A percentile compares a stretch with the other conserved stretches of the same genome.
Evolutionary conservation across 1,140 invertebrate genomes (phyloP).

Genomic region (Papilio machaon): DNA sequence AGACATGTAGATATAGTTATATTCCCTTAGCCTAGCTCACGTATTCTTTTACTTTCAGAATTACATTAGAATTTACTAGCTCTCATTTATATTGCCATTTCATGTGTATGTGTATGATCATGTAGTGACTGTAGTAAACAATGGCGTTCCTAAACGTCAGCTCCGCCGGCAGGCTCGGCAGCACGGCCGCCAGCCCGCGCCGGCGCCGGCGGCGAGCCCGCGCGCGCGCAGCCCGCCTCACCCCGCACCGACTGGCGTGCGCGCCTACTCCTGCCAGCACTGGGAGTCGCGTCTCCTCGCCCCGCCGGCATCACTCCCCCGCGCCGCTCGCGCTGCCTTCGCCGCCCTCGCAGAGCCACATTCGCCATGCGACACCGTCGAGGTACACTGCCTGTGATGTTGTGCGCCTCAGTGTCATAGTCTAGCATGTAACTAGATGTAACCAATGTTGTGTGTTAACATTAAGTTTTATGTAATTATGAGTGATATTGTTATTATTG

Average conservation of each 20-base stretch:
- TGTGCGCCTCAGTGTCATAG: constrained; percentile 55
- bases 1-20: background rate
- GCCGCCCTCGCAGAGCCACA: constrained; percentile 60
- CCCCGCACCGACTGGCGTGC: constrained; percentile 74
- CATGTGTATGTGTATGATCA: constrained; percentile 15
- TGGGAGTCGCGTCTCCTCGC: constrained; percentile 76
- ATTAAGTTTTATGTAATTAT: constrained; percentile 46
- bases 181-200: constrained; percentile 77
- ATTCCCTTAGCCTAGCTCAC: background rate
- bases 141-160: constrained; percentile 32
- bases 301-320: constrained; percentile 60
- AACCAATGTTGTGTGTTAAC: constrained; percentile 39
- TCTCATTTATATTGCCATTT: background rate
- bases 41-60: background rate
- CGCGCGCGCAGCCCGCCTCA: constrained; percentile 64
- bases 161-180: constrained; percentile 69
- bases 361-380: constrained; percentile 73
- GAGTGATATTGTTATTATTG: constrained; percentile 28
- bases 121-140: constrained; percentile 25
- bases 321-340: constrained; percentile 61
- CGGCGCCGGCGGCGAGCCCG: constrained; percentile 73
- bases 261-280: constrained; percentile 80
- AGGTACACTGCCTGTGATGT: constrained; percentile 67
- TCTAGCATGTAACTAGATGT: constrained; percentile 50
- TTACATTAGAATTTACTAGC: background rate